A percentile compares a stretch with the other conserved stretches of the same genome.
phyloP scores from a whole-genome alignment of 1,140 invertebrate genomes.

The Pomacea maculata region DNA sequence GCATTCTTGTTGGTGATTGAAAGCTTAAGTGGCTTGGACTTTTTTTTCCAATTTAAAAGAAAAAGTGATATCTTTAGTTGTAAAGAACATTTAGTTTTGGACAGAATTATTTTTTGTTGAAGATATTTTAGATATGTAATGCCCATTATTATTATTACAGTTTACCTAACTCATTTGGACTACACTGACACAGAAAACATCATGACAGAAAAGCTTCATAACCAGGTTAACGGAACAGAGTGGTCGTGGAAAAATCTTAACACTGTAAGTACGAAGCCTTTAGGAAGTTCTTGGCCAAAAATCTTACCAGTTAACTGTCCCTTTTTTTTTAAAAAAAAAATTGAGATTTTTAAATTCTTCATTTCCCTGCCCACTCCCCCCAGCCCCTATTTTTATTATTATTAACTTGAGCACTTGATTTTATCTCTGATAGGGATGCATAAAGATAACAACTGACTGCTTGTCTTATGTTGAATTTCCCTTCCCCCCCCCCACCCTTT shows the following conservation, averaged over 20 bases:
- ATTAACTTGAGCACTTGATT: background rate
- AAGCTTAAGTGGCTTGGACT: too few species aligned
- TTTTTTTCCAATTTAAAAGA: too few species aligned
- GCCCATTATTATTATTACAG: constrained; percentile 62
- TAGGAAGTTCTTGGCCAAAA: background rate
- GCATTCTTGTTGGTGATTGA: too few species aligned
- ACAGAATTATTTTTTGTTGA: too few species aligned
- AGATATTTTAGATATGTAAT: background rate
- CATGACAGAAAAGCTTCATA: constrained; percentile 99
- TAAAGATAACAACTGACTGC: background rate
- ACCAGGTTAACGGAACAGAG: constrained; percentile 98
- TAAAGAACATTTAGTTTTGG: too few species aligned
- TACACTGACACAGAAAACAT: constrained; percentile 97
- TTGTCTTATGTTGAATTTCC: background rate
- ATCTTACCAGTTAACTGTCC: background rate
- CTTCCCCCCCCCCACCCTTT: background rate
- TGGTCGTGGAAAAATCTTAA: constrained; percentile 99
- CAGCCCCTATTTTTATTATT: background rate
- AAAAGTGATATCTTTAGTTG: too few species aligned
- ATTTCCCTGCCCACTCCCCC: too few species aligned
- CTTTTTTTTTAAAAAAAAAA: too few species aligned
- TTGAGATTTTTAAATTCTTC: background rate
- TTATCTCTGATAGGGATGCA: background rate
- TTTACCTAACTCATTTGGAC: constrained; percentile 99
- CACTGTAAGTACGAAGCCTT: constrained; percentile 72